phyloP scores from a whole-genome alignment of 2,797 vertebrate genomes.

The Acipenser ruthenus region DNA sequence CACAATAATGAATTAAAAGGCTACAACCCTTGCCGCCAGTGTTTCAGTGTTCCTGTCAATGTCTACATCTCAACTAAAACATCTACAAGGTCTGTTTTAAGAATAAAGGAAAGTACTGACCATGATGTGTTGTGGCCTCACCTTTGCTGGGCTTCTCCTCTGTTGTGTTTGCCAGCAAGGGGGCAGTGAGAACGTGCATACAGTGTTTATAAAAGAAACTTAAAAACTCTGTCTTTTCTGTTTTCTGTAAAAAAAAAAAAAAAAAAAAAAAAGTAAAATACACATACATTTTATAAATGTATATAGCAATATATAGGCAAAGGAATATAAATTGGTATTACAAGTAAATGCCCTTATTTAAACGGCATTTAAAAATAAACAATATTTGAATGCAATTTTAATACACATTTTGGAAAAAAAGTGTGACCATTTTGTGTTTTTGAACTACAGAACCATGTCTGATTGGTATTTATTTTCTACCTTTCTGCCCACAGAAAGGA shows the following conservation, averaged over 20 bases:
- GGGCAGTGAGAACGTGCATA: constrained; percentile 97
- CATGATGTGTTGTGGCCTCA: constrained; percentile 39
- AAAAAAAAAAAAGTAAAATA: constrained; percentile 13
- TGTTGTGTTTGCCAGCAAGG: constrained; percentile 93
- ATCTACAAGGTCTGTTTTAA: not conserved
- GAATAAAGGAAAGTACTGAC: constrained; percentile 8
- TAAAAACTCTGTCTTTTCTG: constrained; percentile 96
- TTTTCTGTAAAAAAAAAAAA: constrained; percentile 69
- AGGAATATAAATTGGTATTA: too few relatives aligned
- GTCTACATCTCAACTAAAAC: not conserved
- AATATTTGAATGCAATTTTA: too few relatives aligned
- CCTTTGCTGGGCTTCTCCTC: constrained; percentile 98
- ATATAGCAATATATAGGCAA: not conserved
- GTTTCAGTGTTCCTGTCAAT: too few relatives aligned
- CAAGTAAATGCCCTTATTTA: too few relatives aligned
- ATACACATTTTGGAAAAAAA: too few relatives aligned
- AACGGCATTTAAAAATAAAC: too few relatives aligned
- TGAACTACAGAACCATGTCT: too few relatives aligned
- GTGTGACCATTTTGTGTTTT: too few relatives aligned
- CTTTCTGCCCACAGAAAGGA: too few relatives aligned
- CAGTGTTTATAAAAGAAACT: constrained; percentile 99
- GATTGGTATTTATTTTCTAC: too few relatives aligned
- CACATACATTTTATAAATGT: not conserved
- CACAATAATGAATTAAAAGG: not conserved
- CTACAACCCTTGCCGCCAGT: not conserved